Conservation (phyloP, 2,113 vertebrate genomes). For the Poeciliopsis retropinna region DNA sequence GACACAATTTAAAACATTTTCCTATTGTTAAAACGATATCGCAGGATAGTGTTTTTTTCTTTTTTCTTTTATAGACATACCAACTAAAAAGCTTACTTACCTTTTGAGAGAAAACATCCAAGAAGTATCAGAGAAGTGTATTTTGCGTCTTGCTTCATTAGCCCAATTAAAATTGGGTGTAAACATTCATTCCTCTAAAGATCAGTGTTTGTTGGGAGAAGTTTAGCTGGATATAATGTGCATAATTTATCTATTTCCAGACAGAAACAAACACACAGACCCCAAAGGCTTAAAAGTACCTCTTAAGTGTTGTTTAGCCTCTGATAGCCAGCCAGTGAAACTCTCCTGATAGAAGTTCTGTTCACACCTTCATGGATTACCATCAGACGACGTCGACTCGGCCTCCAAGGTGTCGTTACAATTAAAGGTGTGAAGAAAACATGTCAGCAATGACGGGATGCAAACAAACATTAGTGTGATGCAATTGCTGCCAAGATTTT, state of each 20-base stretch:
- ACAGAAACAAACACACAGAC: background rate
- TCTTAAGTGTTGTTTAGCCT: background rate
- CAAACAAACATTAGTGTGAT: background rate
- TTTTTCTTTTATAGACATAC: no score
- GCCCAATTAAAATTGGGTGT: background rate
- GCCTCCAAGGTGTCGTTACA: conserved; percentile 17
- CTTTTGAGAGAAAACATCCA: no score
- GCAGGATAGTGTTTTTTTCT: no score
- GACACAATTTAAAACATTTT: no score
- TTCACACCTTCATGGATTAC: conserved; percentile 21
- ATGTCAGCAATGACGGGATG: background rate
- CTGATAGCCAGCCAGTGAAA: background rate
- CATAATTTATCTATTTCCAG: background rate
- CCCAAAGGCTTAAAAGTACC: background rate
- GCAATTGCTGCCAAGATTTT: background rate
- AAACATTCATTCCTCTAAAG: background rate
- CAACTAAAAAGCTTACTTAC: no score
- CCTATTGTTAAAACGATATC: no score
- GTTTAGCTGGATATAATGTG: background rate
- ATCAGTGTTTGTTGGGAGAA: background rate
- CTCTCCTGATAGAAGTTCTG: background rate
- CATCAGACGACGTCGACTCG: background rate
- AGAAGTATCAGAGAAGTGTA: no score
- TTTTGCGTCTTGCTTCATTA: background rate
- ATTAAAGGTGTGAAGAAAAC: conserved; percentile 47